Base-by-base conservation (phyloP, 2,797 vertebrate species). In the Heteromormyrus szaboi region DNA sequence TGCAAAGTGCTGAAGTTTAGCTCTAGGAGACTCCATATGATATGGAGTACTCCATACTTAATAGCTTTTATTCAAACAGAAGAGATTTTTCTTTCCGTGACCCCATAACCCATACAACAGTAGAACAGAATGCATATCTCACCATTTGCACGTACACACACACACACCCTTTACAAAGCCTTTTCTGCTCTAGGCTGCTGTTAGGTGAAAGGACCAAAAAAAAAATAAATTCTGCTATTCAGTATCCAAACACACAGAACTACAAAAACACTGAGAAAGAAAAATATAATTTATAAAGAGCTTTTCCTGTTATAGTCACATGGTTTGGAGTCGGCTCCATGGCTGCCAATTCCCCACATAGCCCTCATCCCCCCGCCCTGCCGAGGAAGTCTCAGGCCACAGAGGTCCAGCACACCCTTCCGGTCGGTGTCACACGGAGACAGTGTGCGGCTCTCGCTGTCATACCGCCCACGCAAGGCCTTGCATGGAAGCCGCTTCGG, bases 121-220 rank as follows among this genome's bases (percentile, higher is more conserved):
- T 54, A 92, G 90, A 91, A 87, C 87, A 91, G 54, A 85, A 89
- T 89, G 91, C 29, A 91, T 89, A 88, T 85, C 90, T 86, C 90
- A 89, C 76, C 83, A 85, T 85, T 90, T 72, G 87, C 56, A 59
- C 50, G 46, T 50, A 72, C 65, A 17, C 50, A 86, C 48, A 88
- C 54, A 7, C 19, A 56, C 54, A n/a, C 62, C 62, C 88, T 65
- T 91, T 90, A 85, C 89, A 88, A 88, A 90, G 91, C 91, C 89
- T 22, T 7, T 86, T 29, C 62, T 68, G 62, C 3, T 86, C 84
- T 2, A 14, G 29, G 14, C 1, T 76, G 37, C 68, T 17, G 12
- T 41, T 41, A 41, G 68, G 68, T 76, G 33, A 41, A 76, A 76
- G 33, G 33, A 83, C 22, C n/a, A 14, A 51, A 51, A 48, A 29